Evolutionary conservation across 2,113 vertebrate genomes (phyloP), one percentile per base, ranked within the genome.

Genomic region (Cyrtonyx montezumae): DNA sequence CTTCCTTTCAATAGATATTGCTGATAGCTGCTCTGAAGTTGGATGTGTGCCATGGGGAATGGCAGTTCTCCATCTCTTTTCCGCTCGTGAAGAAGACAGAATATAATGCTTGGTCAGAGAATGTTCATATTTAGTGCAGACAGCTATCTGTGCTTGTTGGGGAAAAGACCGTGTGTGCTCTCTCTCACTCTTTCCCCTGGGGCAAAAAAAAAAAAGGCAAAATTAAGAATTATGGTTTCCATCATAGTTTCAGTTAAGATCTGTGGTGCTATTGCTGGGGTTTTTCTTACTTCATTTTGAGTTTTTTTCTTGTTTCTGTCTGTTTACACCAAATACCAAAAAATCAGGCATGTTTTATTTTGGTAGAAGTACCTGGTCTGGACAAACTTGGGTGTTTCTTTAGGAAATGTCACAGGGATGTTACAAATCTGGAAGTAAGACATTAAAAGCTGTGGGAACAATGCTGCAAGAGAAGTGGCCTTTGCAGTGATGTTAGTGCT

Each of bases 1-100:
- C 87, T 85, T 91, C 32, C 42, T 87, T 83, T 89, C 56, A n/a
- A 51, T 94, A 56, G 80, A 40, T 51, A 51, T 88, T 3, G 1
- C 34, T 80, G 95, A 67, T 90, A 53, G 49, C 71, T 74, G 75
- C 68, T 87, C 61, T 61, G 67, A n/a, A 77, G 13, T 53, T 92
- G 91, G 84, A 91, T 22, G 32, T 1, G 1, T 8, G 70, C 87
- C 92, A 92, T 0, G 2, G 75, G 46, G 75, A 94, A 69, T 89
- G 84, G 74, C 78, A 77, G 84, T 61, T 81, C 67, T 94, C 76
- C 61, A n/a, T 78, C 59, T 89, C 23, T 81, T 88, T 70, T 82
- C 46, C 63, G 61, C 48, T 91, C 0, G 0, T 19, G 34, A 53
- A 75, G 76, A 67, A 67, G 84, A 77, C 3, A 4, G 80, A 83